These are phyloP conservation scores for Archegozetes longisetosus DNA, from an alignment of 1,140 invertebrate genomes.

Conservation along the genomic window DNA sequence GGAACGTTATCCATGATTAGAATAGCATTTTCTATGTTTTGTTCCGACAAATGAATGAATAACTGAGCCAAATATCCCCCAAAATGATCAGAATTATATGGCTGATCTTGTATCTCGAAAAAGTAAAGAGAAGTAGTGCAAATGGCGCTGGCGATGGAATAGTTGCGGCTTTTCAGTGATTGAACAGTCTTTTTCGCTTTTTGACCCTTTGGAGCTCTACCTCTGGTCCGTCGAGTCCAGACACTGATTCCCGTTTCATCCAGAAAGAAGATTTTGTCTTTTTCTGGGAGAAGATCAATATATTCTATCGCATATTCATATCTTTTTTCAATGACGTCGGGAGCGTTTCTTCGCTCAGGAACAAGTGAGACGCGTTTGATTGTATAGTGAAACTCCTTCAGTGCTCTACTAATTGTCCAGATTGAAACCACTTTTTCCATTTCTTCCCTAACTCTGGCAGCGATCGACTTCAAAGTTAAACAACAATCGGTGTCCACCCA, in stretches of 20 bases:
- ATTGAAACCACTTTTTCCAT: too few relatives aligned
- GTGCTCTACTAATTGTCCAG: background rate
- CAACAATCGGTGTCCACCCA: too few relatives aligned
- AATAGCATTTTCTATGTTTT: too few relatives aligned
- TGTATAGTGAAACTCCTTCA: background rate
- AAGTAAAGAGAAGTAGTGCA: too few relatives aligned
- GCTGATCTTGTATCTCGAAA: too few relatives aligned
- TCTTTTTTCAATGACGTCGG: background rate
- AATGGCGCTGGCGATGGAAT: too few relatives aligned
- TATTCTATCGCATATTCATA: background rate
- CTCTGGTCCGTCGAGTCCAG: background rate
- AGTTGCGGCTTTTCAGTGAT: background rate
- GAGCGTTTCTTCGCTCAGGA: background rate
- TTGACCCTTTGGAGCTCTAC: background rate
- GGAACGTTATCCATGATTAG: too few relatives aligned
- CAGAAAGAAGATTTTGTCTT: background rate
- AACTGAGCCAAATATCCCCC: too few relatives aligned
- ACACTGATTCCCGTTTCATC: background rate
- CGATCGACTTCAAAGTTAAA: too few relatives aligned
- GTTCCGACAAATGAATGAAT: too few relatives aligned
- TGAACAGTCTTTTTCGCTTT: background rate
- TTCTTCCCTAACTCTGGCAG: too few relatives aligned
- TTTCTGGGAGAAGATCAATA: background rate
- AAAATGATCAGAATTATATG: too few relatives aligned
- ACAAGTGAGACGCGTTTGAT: constrained; percentile 1